Conservation (phyloP, 2,113 vertebrate genomes). For the Poicephalus meyeri region DNA sequence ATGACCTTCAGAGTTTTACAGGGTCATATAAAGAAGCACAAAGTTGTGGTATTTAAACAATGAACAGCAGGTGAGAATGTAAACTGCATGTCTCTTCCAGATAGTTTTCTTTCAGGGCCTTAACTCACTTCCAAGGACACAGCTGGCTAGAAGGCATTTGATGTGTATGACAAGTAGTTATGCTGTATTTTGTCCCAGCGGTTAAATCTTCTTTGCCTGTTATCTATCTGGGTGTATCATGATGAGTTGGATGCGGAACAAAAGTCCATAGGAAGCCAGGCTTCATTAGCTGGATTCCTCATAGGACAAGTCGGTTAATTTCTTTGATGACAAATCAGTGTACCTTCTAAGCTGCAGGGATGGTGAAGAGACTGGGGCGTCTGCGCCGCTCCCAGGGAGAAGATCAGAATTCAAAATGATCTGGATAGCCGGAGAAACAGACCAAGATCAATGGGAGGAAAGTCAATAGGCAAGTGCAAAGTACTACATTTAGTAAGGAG, state of each 20-base stretch:
- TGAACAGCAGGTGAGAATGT: not conserved
- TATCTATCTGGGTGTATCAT: not conserved
- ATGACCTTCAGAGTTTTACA: not conserved
- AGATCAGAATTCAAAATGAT: not conserved
- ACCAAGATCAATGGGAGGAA: not conserved
- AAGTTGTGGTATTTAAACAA: not conserved
- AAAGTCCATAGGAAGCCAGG: not conserved
- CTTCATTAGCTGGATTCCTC: not conserved
- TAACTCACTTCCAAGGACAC: not conserved
- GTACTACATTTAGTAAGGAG: not conserved
- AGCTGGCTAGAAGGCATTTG: not conserved
- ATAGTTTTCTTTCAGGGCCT: not conserved
- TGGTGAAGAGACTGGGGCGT: accelerated
- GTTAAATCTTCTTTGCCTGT: not conserved
- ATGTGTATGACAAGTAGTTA: not conserved
- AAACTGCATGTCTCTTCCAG: not conserved
- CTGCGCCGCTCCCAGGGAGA: not conserved
- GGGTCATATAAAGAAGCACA: not conserved
- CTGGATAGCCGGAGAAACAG: not conserved
- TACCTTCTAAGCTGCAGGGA: not conserved
- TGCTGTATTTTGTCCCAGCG: not conserved
- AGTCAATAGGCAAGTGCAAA: not conserved
- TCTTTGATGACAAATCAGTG: not conserved
- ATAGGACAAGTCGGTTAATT: not conserved
- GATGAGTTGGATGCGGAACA: not conserved